These are phyloP conservation scores for Halocaridina rubra DNA, from an alignment of 2,888 invertebrate genomes.

Conservation along the genomic window DNA sequence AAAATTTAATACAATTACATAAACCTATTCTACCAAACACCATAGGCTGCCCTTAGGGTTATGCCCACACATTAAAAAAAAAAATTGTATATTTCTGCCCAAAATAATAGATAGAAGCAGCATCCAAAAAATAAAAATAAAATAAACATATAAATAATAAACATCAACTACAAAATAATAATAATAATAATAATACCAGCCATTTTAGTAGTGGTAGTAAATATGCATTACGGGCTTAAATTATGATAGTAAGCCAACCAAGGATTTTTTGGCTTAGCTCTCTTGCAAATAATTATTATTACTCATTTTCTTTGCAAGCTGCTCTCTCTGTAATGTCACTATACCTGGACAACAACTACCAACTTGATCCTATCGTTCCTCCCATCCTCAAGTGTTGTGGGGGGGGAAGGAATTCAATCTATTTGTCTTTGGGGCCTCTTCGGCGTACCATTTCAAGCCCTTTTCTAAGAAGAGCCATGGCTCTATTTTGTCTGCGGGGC, in stretches of 20 bases:
- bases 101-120: constrained; percentile 44
- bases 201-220: constrained; percentile 39
- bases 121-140: constrained; percentile 51
- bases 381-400: constrained; percentile 49
- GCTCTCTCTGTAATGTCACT: constrained; percentile 18
- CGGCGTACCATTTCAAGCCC: constrained; percentile 62
- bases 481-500: constrained; percentile 57
- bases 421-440: constrained; percentile 63
- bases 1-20: neutral
- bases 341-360: constrained; percentile 51
- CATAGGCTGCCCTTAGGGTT: constrained; percentile 30
- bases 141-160: no score
- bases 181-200: constrained; percentile 30
- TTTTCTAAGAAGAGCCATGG: constrained; percentile 61
- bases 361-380: constrained; percentile 39
- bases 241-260: constrained; percentile 16
- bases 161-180: constrained; percentile 56
- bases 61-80: constrained; percentile 46
- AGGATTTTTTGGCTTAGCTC: constrained; percentile 26
- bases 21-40: constrained; percentile 35
- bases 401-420: constrained; percentile 39
- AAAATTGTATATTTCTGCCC: constrained; percentile 19
- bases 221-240: constrained; percentile 25
- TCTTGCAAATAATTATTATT: no score
- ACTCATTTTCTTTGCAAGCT: no score